phyloP scores from a whole-genome alignment of 2,113 vertebrate species.

The Paradoxurus hermaphroditus region DNA sequence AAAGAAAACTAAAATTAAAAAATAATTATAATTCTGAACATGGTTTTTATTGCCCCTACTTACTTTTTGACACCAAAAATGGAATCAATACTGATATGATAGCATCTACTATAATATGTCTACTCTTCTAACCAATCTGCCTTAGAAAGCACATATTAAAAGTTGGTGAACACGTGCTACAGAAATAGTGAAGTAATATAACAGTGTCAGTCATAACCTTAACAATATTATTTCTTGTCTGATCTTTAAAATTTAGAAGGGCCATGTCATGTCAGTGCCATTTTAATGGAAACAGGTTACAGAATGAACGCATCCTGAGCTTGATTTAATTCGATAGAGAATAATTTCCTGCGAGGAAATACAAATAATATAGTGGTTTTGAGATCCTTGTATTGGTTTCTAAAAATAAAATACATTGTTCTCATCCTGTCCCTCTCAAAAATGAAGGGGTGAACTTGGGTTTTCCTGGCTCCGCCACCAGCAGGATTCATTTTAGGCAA shows the following conservation, averaged over 20 bases:
- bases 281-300: slow-evolving; percentile 16
- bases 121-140: background rate
- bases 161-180: background rate
- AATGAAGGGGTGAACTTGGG: background rate
- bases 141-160: background rate
- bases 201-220: background rate
- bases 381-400: slow-evolving; percentile 20
- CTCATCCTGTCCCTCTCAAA: background rate
- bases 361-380: background rate
- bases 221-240: background rate
- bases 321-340: slow-evolving; percentile 22
- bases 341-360: slow-evolving; percentile 2
- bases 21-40: background rate
- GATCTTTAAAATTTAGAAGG: slow-evolving; percentile 12
- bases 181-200: slow-evolving; percentile 13
- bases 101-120: background rate
- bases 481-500: background rate
- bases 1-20: background rate
- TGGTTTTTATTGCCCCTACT: background rate
- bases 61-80: background rate
- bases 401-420: slow-evolving; percentile 24
- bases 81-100: background rate
- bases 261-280: background rate
- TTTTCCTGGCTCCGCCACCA: background rate
- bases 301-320: background rate